These are phyloP conservation scores for Sphenopsis melanotis DNA, from an alignment of 2,797 vertebrate species.

Conservation along the genomic window DNA sequence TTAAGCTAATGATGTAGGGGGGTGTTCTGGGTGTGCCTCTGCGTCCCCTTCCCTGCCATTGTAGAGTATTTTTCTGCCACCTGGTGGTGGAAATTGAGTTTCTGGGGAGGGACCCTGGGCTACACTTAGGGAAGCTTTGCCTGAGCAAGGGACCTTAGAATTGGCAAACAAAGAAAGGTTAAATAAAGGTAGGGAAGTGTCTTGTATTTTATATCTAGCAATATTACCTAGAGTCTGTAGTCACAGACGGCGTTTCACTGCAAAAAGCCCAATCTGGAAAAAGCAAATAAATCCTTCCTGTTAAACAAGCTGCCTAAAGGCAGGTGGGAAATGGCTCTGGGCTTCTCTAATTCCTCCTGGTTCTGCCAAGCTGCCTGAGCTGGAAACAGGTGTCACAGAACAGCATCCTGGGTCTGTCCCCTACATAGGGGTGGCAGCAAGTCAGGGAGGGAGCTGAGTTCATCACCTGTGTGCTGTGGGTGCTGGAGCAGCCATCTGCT, in stretches of 20 bases:
- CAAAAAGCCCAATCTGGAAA: not conserved
- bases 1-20: rapidly evolving
- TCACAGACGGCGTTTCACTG: rapidly evolving
- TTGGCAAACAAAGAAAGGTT: not conserved
- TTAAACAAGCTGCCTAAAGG: not conserved
- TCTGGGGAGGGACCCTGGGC: no score
- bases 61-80: not conserved
- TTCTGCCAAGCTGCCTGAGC: not conserved
- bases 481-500: not conserved
- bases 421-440: not conserved
- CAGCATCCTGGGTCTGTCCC: not conserved
- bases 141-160: not conserved
- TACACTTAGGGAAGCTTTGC: not conserved
- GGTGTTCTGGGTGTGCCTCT: not conserved
- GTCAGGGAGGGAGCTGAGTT: not conserved
- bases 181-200: not conserved
- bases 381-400: not conserved
- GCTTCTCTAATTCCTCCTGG: not conserved
- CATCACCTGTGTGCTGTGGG: not conserved
- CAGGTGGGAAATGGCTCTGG: not conserved
- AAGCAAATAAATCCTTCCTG: not conserved
- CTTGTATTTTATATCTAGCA: not conserved
- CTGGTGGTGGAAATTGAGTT: not conserved
- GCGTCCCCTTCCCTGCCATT: not conserved
- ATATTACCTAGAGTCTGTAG: not conserved